These are phyloP conservation scores for Myopa testacea DNA, from an alignment of 2,888 invertebrate species.

Conservation along the genomic window DNA sequence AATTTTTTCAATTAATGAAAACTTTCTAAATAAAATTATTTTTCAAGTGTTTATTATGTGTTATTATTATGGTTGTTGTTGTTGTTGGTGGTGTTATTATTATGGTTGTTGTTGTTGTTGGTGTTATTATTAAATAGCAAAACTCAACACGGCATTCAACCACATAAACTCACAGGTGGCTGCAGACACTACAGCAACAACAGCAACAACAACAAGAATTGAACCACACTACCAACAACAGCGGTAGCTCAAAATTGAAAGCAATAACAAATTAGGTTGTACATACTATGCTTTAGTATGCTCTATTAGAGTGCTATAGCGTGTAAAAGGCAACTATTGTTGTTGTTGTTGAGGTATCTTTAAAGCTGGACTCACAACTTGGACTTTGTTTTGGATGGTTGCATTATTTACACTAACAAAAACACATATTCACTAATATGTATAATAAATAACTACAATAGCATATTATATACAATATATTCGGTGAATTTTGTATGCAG, in stretches of 20 bases:
- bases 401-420: neutral
- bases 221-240: constrained; percentile 18
- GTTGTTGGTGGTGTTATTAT: neutral
- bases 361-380: constrained; percentile 7
- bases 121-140: constrained; percentile 35
- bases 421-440: neutral
- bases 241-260: constrained; percentile 35
- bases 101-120: constrained; percentile 4
- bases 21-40: constrained; percentile 34
- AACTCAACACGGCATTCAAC: constrained; percentile 55
- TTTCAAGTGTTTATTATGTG: neutral
- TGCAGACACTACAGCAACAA: constrained; percentile 48
- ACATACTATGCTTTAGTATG: no score
- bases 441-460: no score
- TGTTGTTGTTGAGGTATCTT: constrained; percentile 11
- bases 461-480: no score
- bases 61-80: constrained; percentile 1
- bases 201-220: constrained; percentile 47
- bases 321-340: constrained; percentile 15
- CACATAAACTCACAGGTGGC: constrained; percentile 56
- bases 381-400: neutral
- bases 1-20: neutral
- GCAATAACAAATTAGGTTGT: constrained; percentile 29
- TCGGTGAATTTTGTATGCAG: no score
- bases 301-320: constrained; percentile 12